Evolutionary conservation across 2,888 invertebrate genomes (phyloP), one percentile per base, ranked within the genome.

Genomic region (Sinopyrophorus schimmeli): DNA sequence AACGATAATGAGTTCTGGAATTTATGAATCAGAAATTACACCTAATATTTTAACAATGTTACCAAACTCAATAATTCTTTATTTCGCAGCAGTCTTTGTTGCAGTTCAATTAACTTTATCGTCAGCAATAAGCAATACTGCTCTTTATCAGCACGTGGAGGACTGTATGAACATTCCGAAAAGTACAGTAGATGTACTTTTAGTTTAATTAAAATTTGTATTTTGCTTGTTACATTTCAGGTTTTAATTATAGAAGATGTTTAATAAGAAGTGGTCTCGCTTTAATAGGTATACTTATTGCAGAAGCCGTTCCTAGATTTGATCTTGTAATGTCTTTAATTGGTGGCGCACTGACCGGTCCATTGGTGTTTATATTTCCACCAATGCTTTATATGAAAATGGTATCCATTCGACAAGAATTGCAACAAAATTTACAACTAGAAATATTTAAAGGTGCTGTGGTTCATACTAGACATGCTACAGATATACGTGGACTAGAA

Each of bases 291-390:
- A 81, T 93, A 3, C 79, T 89, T 17, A 75, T 92, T 2, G 91
- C 88, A 0, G 90, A 91, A 71, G 80, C 87, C 0, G 84, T 93
- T 0, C 92, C 94, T 1, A 79, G 86, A 55, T 92, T 94, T 66
- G 92, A 92, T 62, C 76, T 91, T 11, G 86, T 93, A 6, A 87
- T 93, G 84, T 85, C 90, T 1, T 74, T 93, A 1, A 83, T 93
- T 5, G 93, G 94, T 0, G 92, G 91, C 3, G 86, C 89, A 0
- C 77, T 93, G 3, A 87, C 87, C 0, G 89, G 91, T 0, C 88
- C 92, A 0, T 73, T 92, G 6, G 86, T 92, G 61, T 93, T 92
- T 58, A 80, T 94, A 48, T 80, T 90, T 47, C 93, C 93, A 0
- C 89, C 92, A 0, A 60, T 92, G 26, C 83, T 93, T 64, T 92